Evolutionary conservation across 2,113 vertebrate species (phyloP), one percentile per base, ranked within the genome.

Genomic region (Illadopsis cleaveri): DNA sequence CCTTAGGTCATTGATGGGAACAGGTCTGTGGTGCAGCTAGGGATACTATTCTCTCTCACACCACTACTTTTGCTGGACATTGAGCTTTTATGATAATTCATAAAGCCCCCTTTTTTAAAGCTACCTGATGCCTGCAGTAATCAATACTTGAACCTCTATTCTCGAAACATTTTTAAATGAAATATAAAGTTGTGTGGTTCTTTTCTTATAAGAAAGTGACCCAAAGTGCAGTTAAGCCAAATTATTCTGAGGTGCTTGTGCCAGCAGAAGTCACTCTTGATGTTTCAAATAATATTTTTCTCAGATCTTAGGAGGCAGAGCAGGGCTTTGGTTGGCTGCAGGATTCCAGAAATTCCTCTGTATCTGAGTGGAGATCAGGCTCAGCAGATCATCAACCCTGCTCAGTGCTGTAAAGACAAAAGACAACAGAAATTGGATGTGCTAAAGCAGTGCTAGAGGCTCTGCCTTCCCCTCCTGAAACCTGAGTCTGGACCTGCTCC

Each of bases 401-500:
- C 35, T 71, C 10, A 2, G 37, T 28, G n/a, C 13, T 65, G 31
- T 28, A 44, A 62, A 3, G 28, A 66, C 38, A 92, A 45, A 90
- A 76, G 4, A 2, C 8, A 22, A 3, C 37, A 71, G 60, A 24
- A 66, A 12, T 0, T 2, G 11, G 25, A 35, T 11, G 15, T 65
- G 58, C 62, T 37, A 11, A 42, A 37, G 70, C 69, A 28, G 42
- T 0, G 10, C 33, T 15, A 31, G 79, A 28, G 51, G 15, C 42
- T 88, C 35, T 78, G 60, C 37, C 31, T 86, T 22, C 33, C 31
- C 16, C 24, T 53, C 16, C 24, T 21, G 40, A 17, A n/a, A 6
- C 33, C 11, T 1, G 0, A 1, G 23, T 72, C 54, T 28, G 44
- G n/a, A 1, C 9, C 38, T 54, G 50, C 33, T 19, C n/a, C 38